Conservation (phyloP, 2,888 invertebrate species). For the Drosophila pegasa region DNA sequence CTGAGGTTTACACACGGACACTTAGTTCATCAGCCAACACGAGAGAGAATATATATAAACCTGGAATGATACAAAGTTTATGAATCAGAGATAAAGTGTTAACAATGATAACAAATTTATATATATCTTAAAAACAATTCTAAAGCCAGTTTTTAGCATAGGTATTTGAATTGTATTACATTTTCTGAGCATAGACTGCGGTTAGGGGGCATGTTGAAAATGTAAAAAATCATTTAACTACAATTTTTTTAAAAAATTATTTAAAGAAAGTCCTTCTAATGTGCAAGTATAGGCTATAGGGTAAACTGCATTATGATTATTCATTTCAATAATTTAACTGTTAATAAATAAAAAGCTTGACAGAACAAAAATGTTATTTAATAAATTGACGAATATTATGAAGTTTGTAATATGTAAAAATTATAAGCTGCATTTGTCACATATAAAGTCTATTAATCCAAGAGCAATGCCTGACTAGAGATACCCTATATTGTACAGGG, state of each 20-base stretch:
- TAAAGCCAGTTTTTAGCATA: too few relatives aligned
- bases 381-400: background rate
- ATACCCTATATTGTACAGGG: background rate
- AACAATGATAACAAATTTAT: background rate
- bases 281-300: background rate
- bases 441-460: too few relatives aligned
- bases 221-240: too few relatives aligned
- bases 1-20: background rate
- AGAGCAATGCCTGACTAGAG: background rate
- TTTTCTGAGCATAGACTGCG: too few relatives aligned
- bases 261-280: background rate
- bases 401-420: background rate
- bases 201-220: too few relatives aligned
- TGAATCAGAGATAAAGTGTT: background rate
- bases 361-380: background rate
- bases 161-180: too few relatives aligned
- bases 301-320: background rate
- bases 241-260: background rate
- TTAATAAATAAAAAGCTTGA: background rate
- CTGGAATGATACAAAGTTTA: constrained; percentile 10
- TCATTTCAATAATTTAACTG: background rate
- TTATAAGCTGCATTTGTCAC: too few relatives aligned
- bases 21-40: background rate
- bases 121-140: background rate
- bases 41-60: background rate